A percentile compares a stretch with the other conserved stretches of the same genome.
These are phyloP conservation scores for Pteronura brasiliensis DNA, from an alignment of 2,113 vertebrate species.

Conservation along the genomic window DNA sequence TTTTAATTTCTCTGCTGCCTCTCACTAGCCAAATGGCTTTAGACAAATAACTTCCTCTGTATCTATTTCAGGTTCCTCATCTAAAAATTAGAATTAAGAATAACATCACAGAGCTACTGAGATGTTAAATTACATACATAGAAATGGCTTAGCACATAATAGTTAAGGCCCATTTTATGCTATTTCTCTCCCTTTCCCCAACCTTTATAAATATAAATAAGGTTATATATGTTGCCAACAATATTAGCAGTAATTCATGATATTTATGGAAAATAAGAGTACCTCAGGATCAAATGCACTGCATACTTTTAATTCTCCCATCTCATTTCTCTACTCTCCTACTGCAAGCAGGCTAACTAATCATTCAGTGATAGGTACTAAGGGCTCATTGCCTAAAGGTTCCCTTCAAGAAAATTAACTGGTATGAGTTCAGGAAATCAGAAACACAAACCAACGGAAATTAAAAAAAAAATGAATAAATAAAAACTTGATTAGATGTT, in stretches of 20 bases:
- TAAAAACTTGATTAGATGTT: neutral
- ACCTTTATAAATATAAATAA: neutral
- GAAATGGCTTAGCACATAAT: neutral
- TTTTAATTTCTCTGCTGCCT: neutral
- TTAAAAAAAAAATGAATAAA: neutral
- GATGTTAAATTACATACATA: neutral
- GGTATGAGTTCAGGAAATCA: neutral
- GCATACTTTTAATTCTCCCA: neutral
- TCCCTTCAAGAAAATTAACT: slow-evolving; percentile 28
- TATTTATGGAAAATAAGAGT: neutral
- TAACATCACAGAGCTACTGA: neutral
- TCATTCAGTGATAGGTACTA: neutral
- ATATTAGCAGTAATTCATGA: neutral
- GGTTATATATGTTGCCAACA: neutral
- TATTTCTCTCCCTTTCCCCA: neutral
- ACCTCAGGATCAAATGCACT: neutral
- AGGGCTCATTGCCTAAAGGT: neutral
- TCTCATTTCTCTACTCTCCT: neutral
- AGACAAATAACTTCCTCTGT: neutral
- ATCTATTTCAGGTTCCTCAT: neutral
- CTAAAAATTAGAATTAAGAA: neutral
- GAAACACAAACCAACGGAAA: neutral
- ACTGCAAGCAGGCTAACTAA: neutral
- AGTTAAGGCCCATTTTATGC: neutral
- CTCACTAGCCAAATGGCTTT: neutral